Conservation (phyloP, 37 sponge, comb jelly and placozoan species). For the Spongia lamella region DNA sequence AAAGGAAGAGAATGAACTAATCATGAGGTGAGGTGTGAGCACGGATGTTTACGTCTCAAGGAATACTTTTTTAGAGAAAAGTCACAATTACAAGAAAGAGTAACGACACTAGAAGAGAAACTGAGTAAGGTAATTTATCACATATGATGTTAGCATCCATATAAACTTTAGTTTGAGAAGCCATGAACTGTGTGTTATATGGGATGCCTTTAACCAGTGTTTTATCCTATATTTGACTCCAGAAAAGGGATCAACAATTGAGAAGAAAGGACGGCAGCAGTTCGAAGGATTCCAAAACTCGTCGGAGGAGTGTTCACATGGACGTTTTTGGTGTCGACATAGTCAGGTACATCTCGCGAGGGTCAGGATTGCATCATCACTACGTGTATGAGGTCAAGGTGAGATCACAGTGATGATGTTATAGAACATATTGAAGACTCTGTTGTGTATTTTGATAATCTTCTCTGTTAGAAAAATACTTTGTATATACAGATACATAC, state of each 20-base stretch:
- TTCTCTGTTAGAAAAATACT: too few relatives aligned
- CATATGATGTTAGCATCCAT: not conserved
- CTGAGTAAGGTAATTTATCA: not conserved
- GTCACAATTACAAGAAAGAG: conserved; percentile 13
- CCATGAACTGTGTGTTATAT: too few relatives aligned
- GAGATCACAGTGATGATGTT: not conserved
- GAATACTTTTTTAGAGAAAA: conserved; percentile 23
- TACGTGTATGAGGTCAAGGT: conserved; percentile 65
- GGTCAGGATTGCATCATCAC: conserved; percentile 33
- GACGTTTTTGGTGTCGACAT: conserved; percentile 12
- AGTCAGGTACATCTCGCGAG: conserved; percentile 20
- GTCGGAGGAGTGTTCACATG: not conserved
- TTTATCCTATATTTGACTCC: too few relatives aligned
- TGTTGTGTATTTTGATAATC: too few relatives aligned
- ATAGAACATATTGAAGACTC: too few relatives aligned
- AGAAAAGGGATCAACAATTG: not conserved
- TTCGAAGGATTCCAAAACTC: not conserved
- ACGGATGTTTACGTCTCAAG: too few relatives aligned
- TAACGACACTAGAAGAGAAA: conserved; percentile 18
- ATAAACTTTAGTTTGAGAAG: too few relatives aligned
- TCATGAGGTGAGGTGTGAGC: too few relatives aligned
- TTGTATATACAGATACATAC: too few relatives aligned
- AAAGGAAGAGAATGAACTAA: too few relatives aligned
- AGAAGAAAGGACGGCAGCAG: not conserved
- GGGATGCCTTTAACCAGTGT: too few relatives aligned